phyloP scores from a whole-genome alignment of 2,888 invertebrate genomes.

The Xestia xanthographa region DNA sequence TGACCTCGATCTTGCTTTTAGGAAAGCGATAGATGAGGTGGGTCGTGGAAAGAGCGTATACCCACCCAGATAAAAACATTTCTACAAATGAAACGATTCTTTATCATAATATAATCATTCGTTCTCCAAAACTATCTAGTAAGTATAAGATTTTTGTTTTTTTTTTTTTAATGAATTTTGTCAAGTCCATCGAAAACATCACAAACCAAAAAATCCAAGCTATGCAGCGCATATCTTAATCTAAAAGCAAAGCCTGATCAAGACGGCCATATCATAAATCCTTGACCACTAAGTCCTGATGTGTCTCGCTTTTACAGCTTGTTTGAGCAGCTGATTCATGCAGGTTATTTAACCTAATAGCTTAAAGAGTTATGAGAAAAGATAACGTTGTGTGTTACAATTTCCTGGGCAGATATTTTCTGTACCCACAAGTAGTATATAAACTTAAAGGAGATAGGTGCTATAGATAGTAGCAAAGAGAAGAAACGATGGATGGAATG shows the following conservation, averaged over 20 bases:
- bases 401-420: conserved; percentile 42
- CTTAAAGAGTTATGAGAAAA: conserved; percentile 31
- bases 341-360: conserved; percentile 50
- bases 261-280: conserved; percentile 47
- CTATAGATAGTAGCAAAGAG: neutral
- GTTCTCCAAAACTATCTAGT: neutral
- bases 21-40: neutral
- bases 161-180: too few species aligned
- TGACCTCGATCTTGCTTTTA: neutral
- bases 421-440: neutral
- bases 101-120: neutral
- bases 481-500: neutral
- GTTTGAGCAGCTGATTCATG: conserved; percentile 66
- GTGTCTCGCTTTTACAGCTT: conserved; percentile 46
- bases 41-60: neutral
- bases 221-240: conserved; percentile 37
- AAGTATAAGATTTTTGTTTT: too few species aligned
- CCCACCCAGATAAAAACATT: neutral
- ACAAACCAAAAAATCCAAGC: conserved; percentile 2
- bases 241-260: conserved; percentile 50
- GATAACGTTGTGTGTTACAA: conserved; percentile 28
- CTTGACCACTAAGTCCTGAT: conserved; percentile 60
- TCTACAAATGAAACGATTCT: neutral
- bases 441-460: neutral
- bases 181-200: neutral